Conservation (phyloP, 2,113 vertebrate genomes). For the Todiramphus saurophagus region DNA sequence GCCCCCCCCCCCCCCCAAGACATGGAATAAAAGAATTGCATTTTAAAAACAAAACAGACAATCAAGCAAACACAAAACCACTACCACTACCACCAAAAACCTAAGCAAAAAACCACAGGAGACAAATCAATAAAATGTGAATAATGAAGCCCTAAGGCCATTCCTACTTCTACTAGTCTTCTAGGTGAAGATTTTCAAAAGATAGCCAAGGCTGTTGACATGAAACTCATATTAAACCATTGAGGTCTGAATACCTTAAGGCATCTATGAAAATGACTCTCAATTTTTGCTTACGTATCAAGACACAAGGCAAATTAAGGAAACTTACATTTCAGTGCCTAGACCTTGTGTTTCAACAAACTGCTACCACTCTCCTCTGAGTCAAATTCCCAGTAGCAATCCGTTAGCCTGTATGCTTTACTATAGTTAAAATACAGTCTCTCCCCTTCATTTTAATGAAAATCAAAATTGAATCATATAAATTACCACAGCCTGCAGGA, state of each 20-base stretch:
- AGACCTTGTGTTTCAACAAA: neutral
- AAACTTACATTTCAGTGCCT: neutral
- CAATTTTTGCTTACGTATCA: neutral
- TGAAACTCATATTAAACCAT: neutral
- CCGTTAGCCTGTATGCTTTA: neutral
- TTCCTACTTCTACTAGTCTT: neutral
- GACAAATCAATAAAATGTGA: neutral
- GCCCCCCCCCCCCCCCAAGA: neutral
- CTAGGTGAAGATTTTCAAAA: neutral
- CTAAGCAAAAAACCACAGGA: neutral
- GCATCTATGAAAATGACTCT: neutral
- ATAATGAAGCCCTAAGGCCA: neutral
- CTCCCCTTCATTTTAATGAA: conserved; percentile 6
- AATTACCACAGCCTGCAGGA: neutral
- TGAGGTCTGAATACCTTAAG: neutral
- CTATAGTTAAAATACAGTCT: neutral
- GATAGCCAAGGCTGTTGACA: neutral
- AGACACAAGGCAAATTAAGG: neutral
- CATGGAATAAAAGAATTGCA: neutral
- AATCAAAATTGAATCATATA: conserved; percentile 24
- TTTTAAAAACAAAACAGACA: neutral
- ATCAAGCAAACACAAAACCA: too few relatives aligned
- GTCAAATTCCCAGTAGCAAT: conserved; percentile 5
- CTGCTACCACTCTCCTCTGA: neutral
- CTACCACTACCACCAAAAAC: too few relatives aligned